Percentiles rank a stretch among this genome's conserved stretches.
Evolutionary conservation across 2,113 vertebrate species (phyloP).

Genomic region (Myodes glareolus): DNA sequence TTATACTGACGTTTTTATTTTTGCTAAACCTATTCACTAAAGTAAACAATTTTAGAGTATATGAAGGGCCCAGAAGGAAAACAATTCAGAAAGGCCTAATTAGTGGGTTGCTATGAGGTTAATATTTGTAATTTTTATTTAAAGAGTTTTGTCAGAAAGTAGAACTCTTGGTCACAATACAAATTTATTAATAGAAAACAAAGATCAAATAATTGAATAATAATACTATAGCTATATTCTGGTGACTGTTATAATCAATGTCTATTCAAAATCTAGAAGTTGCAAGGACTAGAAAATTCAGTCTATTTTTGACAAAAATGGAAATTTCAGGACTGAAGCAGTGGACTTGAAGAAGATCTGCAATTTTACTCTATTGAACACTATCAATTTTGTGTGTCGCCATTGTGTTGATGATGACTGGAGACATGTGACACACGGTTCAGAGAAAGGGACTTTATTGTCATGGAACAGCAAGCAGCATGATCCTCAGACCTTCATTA

Average conservation of each 20-base stretch:
- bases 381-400: not conserved
- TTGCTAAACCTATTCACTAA: not conserved
- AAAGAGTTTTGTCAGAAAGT: not conserved
- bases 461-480: not conserved
- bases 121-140: not conserved
- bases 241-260: not conserved
- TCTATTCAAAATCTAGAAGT: not conserved
- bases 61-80: not conserved
- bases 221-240: not conserved
- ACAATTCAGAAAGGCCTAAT: not conserved
- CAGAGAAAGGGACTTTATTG: not conserved
- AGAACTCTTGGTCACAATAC: not conserved
- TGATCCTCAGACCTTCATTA: not conserved
- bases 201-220: conserved; percentile 6
- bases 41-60: not conserved
- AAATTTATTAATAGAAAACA: not conserved
- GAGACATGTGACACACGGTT: not conserved
- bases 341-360: not conserved
- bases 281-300: not conserved
- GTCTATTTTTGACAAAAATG: not conserved
- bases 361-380: not conserved
- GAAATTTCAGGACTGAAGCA: not conserved
- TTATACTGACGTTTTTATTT: not conserved
- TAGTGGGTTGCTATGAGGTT: not conserved
- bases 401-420: not conserved